Evolutionary conservation across 2,888 invertebrate species (phyloP).

Genomic region (Callinectes sapidus): DNA sequence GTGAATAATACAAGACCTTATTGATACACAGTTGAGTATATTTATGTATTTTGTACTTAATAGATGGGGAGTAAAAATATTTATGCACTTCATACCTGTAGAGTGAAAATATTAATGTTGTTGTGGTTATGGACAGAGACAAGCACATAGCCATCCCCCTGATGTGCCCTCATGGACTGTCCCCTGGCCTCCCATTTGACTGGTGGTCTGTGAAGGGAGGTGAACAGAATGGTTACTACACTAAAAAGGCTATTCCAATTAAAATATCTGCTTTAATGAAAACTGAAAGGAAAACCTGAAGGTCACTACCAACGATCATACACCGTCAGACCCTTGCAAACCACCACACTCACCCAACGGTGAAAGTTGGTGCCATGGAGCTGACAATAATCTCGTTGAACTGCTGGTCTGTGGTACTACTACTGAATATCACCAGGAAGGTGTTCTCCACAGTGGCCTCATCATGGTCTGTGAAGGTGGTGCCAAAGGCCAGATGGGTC

Average conservation of each 20-base stretch:
- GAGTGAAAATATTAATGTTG: not conserved
- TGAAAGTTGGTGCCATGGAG: slow-evolving; percentile 17
- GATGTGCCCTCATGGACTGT: not conserved
- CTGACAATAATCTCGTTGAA: slow-evolving; percentile 42
- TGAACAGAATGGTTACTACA: not conserved
- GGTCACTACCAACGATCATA: no score
- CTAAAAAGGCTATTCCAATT: no score
- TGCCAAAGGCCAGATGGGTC: slow-evolving; percentile 42
- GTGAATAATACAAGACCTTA: no score
- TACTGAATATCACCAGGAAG: slow-evolving; percentile 36
- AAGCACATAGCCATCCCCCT: not conserved
- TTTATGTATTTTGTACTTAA: not conserved
- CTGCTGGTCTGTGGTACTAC: slow-evolving; percentile 3
- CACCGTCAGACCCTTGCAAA: not conserved
- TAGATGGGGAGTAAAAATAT: not conserved
- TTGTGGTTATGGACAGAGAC: not conserved
- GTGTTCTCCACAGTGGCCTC: not conserved
- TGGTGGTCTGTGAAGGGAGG: not conserved
- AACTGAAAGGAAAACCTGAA: no score
- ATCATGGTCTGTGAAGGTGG: slow-evolving; percentile 34
- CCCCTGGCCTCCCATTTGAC: not conserved
- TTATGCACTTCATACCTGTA: not conserved
- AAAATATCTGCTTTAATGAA: no score
- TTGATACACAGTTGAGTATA: no score
- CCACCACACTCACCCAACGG: slow-evolving; percentile 41